Base-by-base conservation (phyloP, 2,888 invertebrate genomes). In the Aromia moschata region DNA sequence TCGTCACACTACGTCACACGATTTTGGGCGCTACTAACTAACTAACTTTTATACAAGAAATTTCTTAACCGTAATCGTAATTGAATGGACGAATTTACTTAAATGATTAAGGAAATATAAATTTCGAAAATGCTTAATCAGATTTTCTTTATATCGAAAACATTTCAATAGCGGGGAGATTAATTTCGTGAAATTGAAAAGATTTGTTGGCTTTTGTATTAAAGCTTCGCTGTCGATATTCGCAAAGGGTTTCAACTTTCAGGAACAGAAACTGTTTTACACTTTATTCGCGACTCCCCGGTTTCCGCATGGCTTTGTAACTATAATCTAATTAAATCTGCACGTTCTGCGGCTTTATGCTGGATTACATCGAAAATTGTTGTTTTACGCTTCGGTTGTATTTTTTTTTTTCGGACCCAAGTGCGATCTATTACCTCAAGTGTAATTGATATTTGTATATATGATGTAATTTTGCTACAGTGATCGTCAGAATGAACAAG, bases 231-330 rank as follows among this genome's bases (percentile, higher is more conserved):
- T 49, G 49, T 49, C 49, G 49, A 49, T 49, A 49, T 49, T 36
- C 49, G 38, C 49, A 49, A 49, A 49, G 49, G 49, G 38, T 45
- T 54, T 45, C 37, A 54, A 54, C 60, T 60, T 64, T 64, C 64
- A 64, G 52, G 60, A 60, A 49, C 60, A 60, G 64, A 58, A 59
- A 63, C 59, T 55, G 64, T 64, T 57, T 60, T 57, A 58, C 64
- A 58, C 57, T 59, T 56, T 58, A 59, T 30, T 56, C 49, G 43
- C 51, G 54, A 56, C 54, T 49, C 52, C 46, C 37, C 37, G 47
- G 56, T 54, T 51, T 58, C 51, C 44, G 40, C 55, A 20, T 17
- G 31, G 51, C 52, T 51, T 57, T 44, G 56, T 31, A 14, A 46
- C 57, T 41, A 45, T 58, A 46, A 52, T 52, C 52, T 40, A 58